Evolutionary conservation across 1,140 invertebrate genomes (phyloP), one percentile per base, ranked within the genome.

Genomic region (Lepidurus packardi): DNA sequence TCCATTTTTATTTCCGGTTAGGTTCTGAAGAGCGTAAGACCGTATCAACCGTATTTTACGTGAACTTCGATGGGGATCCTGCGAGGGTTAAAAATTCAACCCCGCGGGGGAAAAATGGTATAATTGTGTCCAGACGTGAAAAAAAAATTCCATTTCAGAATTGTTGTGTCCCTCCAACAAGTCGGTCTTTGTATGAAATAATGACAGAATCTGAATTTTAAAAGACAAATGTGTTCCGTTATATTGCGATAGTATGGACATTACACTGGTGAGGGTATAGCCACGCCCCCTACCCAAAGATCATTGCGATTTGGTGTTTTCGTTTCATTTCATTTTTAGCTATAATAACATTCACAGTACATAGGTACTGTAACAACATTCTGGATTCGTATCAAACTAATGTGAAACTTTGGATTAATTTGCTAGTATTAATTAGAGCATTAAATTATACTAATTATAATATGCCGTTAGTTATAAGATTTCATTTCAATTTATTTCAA

Each of bases 171-270:
- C 53, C 53, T 65, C 53, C 53, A 65, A n/a, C 21, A 13, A 65
- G 53, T 65, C 53, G 53, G 53, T 65, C 53, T 65, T 65, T 65
- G 53, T 65, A 65, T 65, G 53, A 65, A 65, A 65, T 65, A 65
- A 65, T 65, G 53, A 65, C 53, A 65, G 53, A 65, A 65, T 65
- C 53, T 65, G 53, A 65, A 65, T 65, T 65, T 65, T 11, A 65
- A 65, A 21, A 16, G 21, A 65, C 16, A 65, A 65, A 65, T 65
- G 53, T 65, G 53, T 65, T 65, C 53, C 53, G 53, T 65, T 65
- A 65, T 65, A 65, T 65, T 65, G 53, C 53, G 53, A 65, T 65
- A 65, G 53, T 65, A 16, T 65, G 53, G 53, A 65, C 7, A 65
- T 65, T 65, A 65, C 53, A 65, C 1, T 16, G 53, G 21, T 7